These are phyloP conservation scores for Pachypeltis micranthus DNA, from an alignment of 1,140 invertebrate species.

Conservation along the genomic window DNA sequence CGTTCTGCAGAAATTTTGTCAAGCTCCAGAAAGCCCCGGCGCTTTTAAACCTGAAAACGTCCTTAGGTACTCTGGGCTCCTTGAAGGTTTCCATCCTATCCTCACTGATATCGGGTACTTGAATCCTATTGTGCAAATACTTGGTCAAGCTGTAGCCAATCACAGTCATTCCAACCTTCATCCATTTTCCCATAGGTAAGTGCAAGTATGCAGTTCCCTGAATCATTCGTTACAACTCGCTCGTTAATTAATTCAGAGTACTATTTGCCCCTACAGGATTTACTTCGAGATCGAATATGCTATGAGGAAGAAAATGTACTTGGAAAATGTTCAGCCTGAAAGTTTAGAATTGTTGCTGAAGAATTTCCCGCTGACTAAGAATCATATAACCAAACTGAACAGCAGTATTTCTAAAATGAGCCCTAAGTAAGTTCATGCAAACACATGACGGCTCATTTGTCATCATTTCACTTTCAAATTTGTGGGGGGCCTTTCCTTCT, in stretches of 20 bases:
- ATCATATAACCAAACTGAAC: not conserved
- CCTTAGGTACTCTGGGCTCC: not conserved
- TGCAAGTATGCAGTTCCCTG: not conserved
- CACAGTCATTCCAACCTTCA: not conserved
- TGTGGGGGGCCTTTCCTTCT: no score
- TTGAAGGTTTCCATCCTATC: not conserved
- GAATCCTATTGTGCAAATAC: not conserved
- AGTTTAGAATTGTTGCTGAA: not conserved
- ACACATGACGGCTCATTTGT: no score
- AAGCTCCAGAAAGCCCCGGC: not conserved
- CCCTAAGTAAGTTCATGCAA: not conserved
- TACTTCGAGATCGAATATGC: not conserved
- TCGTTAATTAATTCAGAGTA: no score
- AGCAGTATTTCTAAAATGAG: not conserved
- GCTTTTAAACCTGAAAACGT: not conserved
- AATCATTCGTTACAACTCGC: no score
- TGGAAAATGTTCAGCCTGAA: not conserved
- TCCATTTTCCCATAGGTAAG: not conserved
- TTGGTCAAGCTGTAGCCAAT: not conserved
- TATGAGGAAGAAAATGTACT: not conserved
- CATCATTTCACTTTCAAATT: no score
- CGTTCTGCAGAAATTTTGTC: not conserved
- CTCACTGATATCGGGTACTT: no score
- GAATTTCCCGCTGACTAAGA: not conserved
- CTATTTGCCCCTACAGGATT: not conserved